Percentiles rank a stretch among this genome's conserved stretches.
phyloP scores from a whole-genome alignment of 2,797 vertebrate genomes.

The Leucoraja ocellata region DNA sequence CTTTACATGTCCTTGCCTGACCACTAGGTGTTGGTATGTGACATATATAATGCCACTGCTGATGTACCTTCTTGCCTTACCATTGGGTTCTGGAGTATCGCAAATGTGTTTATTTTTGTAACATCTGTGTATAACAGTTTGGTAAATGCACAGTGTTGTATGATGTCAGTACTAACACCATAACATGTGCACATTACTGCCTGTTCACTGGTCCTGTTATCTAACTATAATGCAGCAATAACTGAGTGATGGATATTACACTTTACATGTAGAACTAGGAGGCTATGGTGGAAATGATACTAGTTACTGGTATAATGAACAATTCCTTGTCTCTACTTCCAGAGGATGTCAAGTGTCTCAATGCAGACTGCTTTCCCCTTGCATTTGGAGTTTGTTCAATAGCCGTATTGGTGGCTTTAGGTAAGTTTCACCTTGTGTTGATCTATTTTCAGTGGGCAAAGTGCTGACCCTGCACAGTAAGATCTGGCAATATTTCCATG shows the following conservation, averaged over 20 bases:
- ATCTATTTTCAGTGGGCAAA: neutral
- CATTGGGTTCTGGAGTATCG: too few species aligned
- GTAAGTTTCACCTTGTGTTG: neutral
- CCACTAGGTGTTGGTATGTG: neutral
- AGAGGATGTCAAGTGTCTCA: conserved; percentile 27
- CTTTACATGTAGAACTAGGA: neutral
- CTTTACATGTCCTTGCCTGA: neutral
- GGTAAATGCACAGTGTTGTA: neutral
- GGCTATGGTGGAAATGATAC: neutral
- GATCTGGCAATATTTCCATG: neutral
- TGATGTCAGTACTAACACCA: neutral
- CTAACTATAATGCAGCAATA: neutral
- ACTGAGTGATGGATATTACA: neutral
- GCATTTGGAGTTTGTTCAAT: neutral
- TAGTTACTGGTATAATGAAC: neutral
- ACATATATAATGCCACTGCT: neutral
- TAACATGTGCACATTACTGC: neutral
- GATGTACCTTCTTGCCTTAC: neutral
- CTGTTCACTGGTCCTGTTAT: neutral
- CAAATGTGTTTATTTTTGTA: too few species aligned
- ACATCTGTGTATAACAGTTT: too few species aligned
- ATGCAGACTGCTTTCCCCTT: conserved; percentile 1
- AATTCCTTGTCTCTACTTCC: neutral
- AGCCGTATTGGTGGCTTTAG: neutral
- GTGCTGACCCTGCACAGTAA: neutral